These are phyloP conservation scores for Periplaneta americana DNA, from an alignment of 1,140 invertebrate genomes.

Conservation along the genomic window DNA sequence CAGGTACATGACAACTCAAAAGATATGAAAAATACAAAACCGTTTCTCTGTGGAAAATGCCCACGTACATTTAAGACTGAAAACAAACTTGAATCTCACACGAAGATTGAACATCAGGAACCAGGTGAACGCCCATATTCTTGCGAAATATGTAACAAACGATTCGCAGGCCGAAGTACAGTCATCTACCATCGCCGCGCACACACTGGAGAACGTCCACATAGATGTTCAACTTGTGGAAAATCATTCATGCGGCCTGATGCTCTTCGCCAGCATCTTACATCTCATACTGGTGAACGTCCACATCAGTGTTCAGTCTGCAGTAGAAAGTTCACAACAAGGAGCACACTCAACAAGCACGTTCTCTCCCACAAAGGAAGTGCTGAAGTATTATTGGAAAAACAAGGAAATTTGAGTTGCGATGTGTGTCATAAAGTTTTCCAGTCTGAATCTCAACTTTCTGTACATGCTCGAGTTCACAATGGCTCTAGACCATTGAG, in stretches of 20 bases:
- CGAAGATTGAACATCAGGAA: conserved; percentile 15
- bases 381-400: background rate
- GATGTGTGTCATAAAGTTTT: background rate
- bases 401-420: background rate
- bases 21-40: conserved; percentile 23
- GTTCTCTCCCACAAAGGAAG: conserved; percentile 25
- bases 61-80: conserved; percentile 13
- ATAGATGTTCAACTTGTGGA: conserved; percentile 25
- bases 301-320: conserved; percentile 41
- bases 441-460: background rate
- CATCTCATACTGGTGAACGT: conserved; percentile 31
- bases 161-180: conserved; percentile 41
- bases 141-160: conserved; percentile 58
- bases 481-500: conserved; percentile 33
- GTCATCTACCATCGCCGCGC: conserved; percentile 21
- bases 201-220: conserved; percentile 26
- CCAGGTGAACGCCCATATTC: conserved; percentile 23
- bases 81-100: conserved; percentile 18
- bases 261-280: conserved; percentile 25
- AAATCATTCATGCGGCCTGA: conserved; percentile 26
- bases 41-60: conserved; percentile 23
- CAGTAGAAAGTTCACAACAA: conserved; percentile 42
- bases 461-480: conserved; percentile 32
- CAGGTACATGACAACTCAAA: background rate
- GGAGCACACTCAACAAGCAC: conserved; percentile 33